A percentile compares a stretch with the other conserved stretches of the same genome.
phyloP scores from a whole-genome alignment of 2,113 vertebrate genomes.

The Lophotis ruficrista region DNA sequence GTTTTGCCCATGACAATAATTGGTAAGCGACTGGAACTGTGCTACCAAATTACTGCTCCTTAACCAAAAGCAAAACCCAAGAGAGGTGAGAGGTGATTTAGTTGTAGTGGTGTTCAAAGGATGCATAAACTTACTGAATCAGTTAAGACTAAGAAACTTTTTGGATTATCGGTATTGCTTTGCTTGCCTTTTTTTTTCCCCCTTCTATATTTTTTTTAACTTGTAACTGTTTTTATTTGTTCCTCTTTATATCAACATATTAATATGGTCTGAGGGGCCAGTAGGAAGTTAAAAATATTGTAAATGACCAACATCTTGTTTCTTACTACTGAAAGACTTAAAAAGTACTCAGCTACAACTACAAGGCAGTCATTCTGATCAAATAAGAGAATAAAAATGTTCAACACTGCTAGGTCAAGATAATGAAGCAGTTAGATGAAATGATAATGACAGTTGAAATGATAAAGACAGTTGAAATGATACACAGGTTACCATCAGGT shows the following conservation, averaged over 20 bases:
- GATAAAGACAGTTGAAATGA: neutral
- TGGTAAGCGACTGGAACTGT: neutral
- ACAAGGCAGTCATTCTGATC: neutral
- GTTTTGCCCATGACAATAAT: neutral
- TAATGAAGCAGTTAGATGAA: neutral
- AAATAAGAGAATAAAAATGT: neutral
- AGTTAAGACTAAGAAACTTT: neutral
- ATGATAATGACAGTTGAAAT: neutral
- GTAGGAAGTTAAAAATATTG: neutral
- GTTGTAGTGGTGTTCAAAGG: neutral
- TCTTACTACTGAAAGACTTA: neutral
- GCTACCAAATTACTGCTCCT: neutral
- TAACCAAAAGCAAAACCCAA: neutral
- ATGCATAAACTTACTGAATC: neutral
- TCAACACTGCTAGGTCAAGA: neutral
- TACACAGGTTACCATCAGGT: neutral
- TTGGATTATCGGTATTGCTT: neutral
- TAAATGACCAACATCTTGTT: neutral
- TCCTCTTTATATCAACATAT: neutral
- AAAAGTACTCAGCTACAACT: neutral
- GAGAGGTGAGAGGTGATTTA: neutral
- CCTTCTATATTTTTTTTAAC: neutral
- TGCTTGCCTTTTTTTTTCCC: neutral
- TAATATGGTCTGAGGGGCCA: neutral
- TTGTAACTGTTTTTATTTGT: neutral